Percentiles rank a stretch among this genome's conserved stretches.
Conservation (phyloP, 2,797 vertebrate genomes). For the Amazona ochrocephala region DNA sequence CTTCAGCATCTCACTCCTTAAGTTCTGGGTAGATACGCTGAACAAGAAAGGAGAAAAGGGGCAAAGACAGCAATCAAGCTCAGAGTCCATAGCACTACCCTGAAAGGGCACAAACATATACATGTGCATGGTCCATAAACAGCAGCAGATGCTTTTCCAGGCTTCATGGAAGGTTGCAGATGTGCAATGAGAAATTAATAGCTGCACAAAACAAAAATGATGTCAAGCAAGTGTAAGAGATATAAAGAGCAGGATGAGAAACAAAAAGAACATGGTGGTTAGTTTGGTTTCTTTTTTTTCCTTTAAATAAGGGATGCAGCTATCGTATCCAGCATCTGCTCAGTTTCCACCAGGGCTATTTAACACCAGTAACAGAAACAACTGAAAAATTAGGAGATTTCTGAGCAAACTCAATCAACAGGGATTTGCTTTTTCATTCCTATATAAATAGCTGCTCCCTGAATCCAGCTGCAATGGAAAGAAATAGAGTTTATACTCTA, state of each 20-base stretch:
- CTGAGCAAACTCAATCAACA: background rate
- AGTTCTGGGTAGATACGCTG: background rate
- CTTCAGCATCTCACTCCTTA: background rate
- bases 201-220: background rate
- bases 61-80: background rate
- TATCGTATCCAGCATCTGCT: background rate
- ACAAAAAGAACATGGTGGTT: background rate
- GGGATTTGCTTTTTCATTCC: background rate
- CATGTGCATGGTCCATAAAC: accelerated
- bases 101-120: background rate
- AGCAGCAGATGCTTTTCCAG: background rate
- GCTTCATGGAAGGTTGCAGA: background rate
- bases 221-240: background rate
- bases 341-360: accelerated
- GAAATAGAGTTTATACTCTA: background rate
- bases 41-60: background rate
- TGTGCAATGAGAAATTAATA: background rate
- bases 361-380: background rate
- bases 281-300: background rate
- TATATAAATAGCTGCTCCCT: background rate
- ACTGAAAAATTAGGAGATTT: background rate
- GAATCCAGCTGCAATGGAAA: background rate
- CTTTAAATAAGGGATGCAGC: background rate
- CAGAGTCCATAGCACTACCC: background rate
- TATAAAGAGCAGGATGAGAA: background rate